Evolutionary conservation across 2,888 invertebrate species (phyloP).

Genomic region (Alsophila aescularia): DNA sequence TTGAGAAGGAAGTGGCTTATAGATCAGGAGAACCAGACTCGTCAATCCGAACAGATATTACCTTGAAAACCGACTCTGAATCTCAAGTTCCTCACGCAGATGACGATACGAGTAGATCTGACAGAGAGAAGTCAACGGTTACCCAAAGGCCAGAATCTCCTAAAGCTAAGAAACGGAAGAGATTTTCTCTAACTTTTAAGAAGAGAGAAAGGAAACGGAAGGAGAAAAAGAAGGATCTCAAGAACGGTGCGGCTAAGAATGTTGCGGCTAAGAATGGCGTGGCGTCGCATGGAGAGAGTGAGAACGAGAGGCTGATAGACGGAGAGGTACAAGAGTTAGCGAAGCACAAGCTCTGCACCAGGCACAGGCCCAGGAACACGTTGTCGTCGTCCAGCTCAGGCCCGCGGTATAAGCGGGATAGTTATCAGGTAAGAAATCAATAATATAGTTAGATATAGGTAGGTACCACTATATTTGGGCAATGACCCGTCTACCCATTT

Average conservation of each 20-base stretch:
- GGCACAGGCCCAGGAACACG: constrained; percentile 71
- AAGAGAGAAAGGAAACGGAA: constrained; percentile 77
- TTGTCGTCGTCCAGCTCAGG: constrained; percentile 76
- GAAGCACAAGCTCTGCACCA: constrained; percentile 68
- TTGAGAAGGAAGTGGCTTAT: constrained; percentile 79
- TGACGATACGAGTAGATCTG: constrained; percentile 78
- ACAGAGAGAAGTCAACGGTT: constrained; percentile 70
- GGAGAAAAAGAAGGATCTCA: constrained; percentile 73
- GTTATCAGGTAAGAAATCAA: constrained; percentile 71
- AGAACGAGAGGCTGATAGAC: constrained; percentile 77
- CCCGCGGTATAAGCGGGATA: constrained; percentile 82
- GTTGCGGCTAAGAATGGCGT: constrained; percentile 68
- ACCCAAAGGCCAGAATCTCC: constrained; percentile 74
- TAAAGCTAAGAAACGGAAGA: constrained; percentile 76
- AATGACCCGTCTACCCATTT: too few species aligned
- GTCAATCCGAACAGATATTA: constrained; percentile 71
- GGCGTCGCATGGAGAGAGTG: constrained; percentile 66
- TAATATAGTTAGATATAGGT: too few species aligned
- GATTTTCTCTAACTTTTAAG: constrained; percentile 77
- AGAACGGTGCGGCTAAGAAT: constrained; percentile 66
- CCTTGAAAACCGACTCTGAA: constrained; percentile 75
- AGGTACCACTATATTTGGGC: too few species aligned
- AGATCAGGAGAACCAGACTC: constrained; percentile 72
- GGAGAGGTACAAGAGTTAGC: constrained; percentile 59
- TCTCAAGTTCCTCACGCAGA: constrained; percentile 71